Base-by-base conservation (phyloP, 1,140 invertebrate genomes). In the Pseudomyrmex concolor region DNA sequence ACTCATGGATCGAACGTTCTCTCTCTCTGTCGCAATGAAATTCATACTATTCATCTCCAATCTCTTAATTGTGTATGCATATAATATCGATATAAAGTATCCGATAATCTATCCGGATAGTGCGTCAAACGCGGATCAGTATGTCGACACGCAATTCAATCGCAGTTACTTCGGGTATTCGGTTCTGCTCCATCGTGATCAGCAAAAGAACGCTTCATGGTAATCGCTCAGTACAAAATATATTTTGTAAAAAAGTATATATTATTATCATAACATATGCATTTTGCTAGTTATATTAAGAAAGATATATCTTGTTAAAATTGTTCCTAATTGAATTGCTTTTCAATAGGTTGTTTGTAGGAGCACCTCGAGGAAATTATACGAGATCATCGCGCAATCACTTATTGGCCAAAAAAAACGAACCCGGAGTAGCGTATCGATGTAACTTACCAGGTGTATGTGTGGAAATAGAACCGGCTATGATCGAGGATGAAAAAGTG, bases 321-420 rank as follows among this genome's bases (percentile, higher is more conserved):
- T 0, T 7, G n/a, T 55, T n/a, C 25, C 17, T 2, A 55, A 55
- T 43, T 4, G 8, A 12, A 48, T 64, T 62, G 17, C 64, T 62
- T 8, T 64, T 12, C 34, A 19, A 71, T 1, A 92, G 91, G 88
- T 67, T 91, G 70, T 67, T 91, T 34, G 64, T 92, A 50, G 91
- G 92, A 34, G 92, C 92, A 54, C 92, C 92, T 2, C 88, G 84
- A 60, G 88, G 84, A 13, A 93, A 92, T 84, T 87, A 80, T 88
- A 19, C 60, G 2, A 17, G 0, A 43, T 2, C 68, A 83, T 22
- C 3, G 70, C 64, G 19, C 48, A 10, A 48, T 19, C 15, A 19
- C 0, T 17, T 72, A 34, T 34, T 34, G 5, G 25, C 25, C 13
- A 71, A 51, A 5, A 1, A 54, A 10, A 17, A 45, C 15, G 90